Conservation (phyloP, 2,113 vertebrate species). For the Pelvicachromis taeniatus region DNA sequence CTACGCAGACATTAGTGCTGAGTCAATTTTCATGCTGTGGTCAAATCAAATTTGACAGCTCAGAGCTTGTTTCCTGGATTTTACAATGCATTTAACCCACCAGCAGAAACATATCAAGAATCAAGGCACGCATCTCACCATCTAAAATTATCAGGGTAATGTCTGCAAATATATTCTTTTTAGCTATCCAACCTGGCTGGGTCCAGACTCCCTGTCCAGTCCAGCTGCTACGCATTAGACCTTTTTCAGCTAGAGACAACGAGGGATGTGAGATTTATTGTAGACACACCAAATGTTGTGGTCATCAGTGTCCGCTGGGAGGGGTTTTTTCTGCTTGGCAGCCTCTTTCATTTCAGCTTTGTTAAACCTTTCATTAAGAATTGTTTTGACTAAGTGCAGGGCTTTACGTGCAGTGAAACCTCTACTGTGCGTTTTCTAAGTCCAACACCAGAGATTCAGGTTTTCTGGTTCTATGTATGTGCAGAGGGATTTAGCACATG, state of each 20-base stretch:
- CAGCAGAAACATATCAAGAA: not conserved
- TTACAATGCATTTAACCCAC: not conserved
- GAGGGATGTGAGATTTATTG: not conserved
- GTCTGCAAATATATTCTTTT: not conserved
- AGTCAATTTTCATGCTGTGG: not conserved
- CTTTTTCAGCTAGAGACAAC: not conserved
- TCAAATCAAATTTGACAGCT: not conserved
- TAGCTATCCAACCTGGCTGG: not conserved
- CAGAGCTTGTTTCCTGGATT: not conserved
- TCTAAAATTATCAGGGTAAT: not conserved
- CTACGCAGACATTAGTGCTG: not conserved
- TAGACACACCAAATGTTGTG: not conserved
- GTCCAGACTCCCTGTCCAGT: not conserved
- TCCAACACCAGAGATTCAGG: not conserved
- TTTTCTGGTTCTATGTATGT: not conserved
- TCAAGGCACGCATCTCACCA: not conserved
- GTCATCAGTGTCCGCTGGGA: not conserved
- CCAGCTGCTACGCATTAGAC: not conserved
- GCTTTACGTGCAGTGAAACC: not conserved
- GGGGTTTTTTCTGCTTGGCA: not conserved
- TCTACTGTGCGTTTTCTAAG: not conserved
- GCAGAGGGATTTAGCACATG: not conserved
- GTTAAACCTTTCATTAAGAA: not conserved
- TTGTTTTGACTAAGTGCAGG: not conserved
- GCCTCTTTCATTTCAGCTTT: not conserved